phyloP scores from a whole-genome alignment of 2,113 vertebrate genomes.

The Egretta garzetta region DNA sequence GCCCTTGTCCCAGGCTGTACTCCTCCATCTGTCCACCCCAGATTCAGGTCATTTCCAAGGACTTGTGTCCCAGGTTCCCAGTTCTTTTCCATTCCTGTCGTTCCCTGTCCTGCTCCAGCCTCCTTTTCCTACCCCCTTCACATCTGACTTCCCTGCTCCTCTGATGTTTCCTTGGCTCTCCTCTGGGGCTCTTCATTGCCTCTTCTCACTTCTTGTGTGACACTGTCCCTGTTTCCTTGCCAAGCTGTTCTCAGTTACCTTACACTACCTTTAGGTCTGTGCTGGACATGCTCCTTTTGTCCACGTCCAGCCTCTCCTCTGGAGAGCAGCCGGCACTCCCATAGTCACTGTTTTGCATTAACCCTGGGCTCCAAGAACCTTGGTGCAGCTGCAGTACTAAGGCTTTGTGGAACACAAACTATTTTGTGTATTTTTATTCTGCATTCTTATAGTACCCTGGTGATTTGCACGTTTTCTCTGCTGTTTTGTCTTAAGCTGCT shows the following conservation, averaged over 20 bases:
- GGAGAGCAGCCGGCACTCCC: background rate
- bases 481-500: background rate
- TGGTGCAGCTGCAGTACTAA: background rate
- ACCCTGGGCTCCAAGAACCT: background rate
- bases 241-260: background rate
- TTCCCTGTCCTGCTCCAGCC: background rate
- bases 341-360: background rate
- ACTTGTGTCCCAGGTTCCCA: background rate
- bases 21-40: background rate
- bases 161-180: background rate
- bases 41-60: background rate
- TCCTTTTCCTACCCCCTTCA: background rate
- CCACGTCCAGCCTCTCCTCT: background rate
- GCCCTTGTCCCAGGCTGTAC: background rate
- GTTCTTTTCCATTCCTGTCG: background rate
- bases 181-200: background rate
- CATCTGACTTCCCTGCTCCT: background rate
- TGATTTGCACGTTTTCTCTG: background rate
- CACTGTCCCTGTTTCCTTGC: background rate
- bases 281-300: background rate
- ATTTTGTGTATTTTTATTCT: background rate
- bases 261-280: background rate
- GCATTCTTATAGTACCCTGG: background rate
- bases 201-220: background rate
- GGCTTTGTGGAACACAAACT: background rate